Evolutionary conservation across 1,140 invertebrate species (phyloP).

Genomic region (Lordiphosa mommai): DNA sequence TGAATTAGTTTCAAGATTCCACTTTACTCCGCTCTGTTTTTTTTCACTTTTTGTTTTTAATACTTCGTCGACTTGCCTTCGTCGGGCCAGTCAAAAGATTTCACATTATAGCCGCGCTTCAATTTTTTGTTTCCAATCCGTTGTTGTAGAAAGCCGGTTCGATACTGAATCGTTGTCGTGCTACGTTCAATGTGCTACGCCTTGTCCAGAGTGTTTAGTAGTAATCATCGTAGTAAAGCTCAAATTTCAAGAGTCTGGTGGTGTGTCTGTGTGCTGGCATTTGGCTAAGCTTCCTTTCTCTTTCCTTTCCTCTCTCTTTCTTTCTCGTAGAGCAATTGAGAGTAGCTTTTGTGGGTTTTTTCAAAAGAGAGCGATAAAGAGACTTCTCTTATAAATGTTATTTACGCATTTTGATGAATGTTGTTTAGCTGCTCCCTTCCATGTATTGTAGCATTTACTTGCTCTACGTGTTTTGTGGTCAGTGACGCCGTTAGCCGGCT

Average conservation of each 20-base stretch:
- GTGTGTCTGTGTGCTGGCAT: constrained; percentile 19
- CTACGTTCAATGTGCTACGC: constrained; percentile 52
- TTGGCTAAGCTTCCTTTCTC: too few relatives aligned
- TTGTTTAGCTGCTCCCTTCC: constrained; percentile 31
- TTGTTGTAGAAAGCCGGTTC: constrained; percentile 79
- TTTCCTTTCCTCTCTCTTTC: too few relatives aligned
- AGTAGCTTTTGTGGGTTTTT: constrained; percentile 4
- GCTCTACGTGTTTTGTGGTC: constrained; percentile 27
- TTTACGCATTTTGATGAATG: constrained; percentile 60
- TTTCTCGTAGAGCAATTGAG: constrained; percentile 26
- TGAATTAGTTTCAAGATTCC: constrained; percentile 29
- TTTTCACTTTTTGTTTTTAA: too few relatives aligned
- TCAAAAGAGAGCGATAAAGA: constrained; percentile 4
- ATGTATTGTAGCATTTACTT: neutral
- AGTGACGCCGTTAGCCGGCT: constrained; percentile 37
- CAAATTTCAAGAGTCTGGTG: constrained; percentile 36
- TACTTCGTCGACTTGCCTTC: constrained; percentile 20
- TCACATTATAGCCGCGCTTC: constrained; percentile 43
- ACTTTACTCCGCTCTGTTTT: constrained; percentile 19
- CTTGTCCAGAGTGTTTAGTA: constrained; percentile 56
- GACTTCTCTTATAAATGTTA: constrained; percentile 23
- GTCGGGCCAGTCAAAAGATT: constrained; percentile 32
- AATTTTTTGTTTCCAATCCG: constrained; percentile 63
- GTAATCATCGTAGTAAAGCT: constrained; percentile 70
- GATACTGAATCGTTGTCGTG: constrained; percentile 59